These are phyloP conservation scores for Bombus pyrosoma DNA, from an alignment of 1,140 invertebrate genomes.

Conservation along the genomic window DNA sequence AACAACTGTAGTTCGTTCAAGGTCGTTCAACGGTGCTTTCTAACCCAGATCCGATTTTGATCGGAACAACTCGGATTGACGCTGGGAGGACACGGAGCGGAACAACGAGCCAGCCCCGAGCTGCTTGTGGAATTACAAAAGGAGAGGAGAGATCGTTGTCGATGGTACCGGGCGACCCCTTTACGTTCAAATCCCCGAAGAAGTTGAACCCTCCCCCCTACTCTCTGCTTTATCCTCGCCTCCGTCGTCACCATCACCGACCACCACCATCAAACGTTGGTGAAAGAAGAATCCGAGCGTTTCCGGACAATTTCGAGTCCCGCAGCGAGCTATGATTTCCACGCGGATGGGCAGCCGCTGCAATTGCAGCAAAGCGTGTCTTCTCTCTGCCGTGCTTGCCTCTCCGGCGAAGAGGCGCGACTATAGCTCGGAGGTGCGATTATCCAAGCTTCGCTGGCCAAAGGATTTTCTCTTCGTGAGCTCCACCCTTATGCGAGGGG, in stretches of 20 bases:
- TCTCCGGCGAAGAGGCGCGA: conserved; percentile 50
- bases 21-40: conserved; percentile 29
- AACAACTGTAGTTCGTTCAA: conserved; percentile 11
- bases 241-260: background rate
- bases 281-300: conserved; percentile 64
- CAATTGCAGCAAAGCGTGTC: conserved; percentile 76
- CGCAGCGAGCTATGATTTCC: conserved; percentile 79
- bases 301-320: conserved; percentile 80
- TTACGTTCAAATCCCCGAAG: conserved; percentile 65
- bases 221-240: background rate
- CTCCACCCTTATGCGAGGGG: conserved; percentile 60
- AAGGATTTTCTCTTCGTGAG: conserved; percentile 76
- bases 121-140: conserved; percentile 59
- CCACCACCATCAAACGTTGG: background rate
- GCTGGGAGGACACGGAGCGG: background rate
- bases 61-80: conserved; percentile 15
- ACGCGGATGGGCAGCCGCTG: conserved; percentile 75
- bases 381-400: conserved; percentile 40
- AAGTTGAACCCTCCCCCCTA: conserved; percentile 15
- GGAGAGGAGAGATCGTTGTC: conserved; percentile 39
- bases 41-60: conserved; percentile 55
- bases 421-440: conserved; percentile 75
- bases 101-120: conserved; percentile 19
- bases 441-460: conserved; percentile 80
- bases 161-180: conserved; percentile 49